phyloP scores from a whole-genome alignment of 2,888 invertebrate genomes.

The Pyrrhosoma nymphula region DNA sequence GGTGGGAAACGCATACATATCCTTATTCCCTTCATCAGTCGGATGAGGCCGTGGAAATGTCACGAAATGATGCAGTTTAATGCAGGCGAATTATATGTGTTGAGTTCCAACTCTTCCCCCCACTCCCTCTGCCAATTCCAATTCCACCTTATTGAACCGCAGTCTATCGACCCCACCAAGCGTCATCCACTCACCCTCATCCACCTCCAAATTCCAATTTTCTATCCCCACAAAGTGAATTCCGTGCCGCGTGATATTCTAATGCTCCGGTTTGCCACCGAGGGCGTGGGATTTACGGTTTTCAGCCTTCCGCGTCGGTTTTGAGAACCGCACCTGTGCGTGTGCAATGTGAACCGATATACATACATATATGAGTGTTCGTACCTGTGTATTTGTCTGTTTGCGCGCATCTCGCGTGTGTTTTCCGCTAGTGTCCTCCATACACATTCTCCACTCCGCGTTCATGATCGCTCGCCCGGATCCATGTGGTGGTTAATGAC shows the following conservation, averaged over 20 bases:
- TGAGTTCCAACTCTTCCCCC: not conserved
- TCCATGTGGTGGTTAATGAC: conserved; percentile 18
- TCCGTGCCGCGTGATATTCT: conserved; percentile 33
- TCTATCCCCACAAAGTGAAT: conserved; percentile 37
- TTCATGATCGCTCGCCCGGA: not conserved
- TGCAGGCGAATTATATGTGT: not conserved
- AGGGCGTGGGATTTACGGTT: conserved; percentile 36
- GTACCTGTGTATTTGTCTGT: not conserved
- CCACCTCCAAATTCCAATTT: conserved; percentile 17
- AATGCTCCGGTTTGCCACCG: conserved; percentile 48
- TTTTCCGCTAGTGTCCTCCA: not conserved
- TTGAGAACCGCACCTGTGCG: not conserved
- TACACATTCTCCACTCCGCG: not conserved
- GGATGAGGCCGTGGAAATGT: too few relatives aligned
- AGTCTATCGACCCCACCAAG: not conserved
- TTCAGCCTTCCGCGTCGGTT: not conserved
- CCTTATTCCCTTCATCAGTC: too few relatives aligned
- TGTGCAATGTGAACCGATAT: too few relatives aligned
- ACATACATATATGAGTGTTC: not conserved
- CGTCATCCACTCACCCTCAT: not conserved
- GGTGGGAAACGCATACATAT: too few relatives aligned
- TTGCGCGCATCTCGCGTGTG: conserved; percentile 23
- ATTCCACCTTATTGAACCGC: not conserved
- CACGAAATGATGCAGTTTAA: not conserved
- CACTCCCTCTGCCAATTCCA: not conserved